phyloP scores from a whole-genome alignment of 2,888 invertebrate species.

The Tribolium freemani region DNA sequence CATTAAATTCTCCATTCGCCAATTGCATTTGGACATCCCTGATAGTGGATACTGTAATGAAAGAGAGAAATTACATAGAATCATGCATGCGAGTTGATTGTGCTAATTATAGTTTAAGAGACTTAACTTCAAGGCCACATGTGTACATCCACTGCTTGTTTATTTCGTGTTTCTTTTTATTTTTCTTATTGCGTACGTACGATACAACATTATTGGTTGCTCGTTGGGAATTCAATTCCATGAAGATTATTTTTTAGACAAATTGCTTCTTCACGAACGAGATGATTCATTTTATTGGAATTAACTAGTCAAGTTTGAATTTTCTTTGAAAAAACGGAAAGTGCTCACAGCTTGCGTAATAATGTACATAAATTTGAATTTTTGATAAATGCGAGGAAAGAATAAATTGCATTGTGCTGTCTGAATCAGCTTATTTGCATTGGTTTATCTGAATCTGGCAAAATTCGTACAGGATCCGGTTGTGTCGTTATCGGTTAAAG shows the following conservation, averaged over 20 bases:
- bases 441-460: conserved; percentile 13
- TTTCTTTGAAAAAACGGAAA: neutral
- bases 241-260: neutral
- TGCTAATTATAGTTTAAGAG: conserved; percentile 61
- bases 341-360: neutral
- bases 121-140: conserved; percentile 57
- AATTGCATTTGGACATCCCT: conserved; percentile 40
- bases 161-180: conserved; percentile 24
- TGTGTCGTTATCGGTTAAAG: conserved; percentile 36
- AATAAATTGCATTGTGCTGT: neutral
- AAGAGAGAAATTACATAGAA: conserved; percentile 45
- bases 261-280: neutral
- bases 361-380: neutral
- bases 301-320: neutral
- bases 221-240: neutral
- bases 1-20: neutral
- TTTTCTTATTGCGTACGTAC: neutral
- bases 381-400: neutral
- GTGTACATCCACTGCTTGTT: conserved; percentile 37
- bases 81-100: conserved; percentile 59
- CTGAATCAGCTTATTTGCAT: conserved; percentile 6
- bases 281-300: neutral
- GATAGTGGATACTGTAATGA: conserved; percentile 36
- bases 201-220: neutral
- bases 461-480: conserved; percentile 4